phyloP scores from a whole-genome alignment of 2,888 invertebrate species.

The Lordiphosa fenestrarum region DNA sequence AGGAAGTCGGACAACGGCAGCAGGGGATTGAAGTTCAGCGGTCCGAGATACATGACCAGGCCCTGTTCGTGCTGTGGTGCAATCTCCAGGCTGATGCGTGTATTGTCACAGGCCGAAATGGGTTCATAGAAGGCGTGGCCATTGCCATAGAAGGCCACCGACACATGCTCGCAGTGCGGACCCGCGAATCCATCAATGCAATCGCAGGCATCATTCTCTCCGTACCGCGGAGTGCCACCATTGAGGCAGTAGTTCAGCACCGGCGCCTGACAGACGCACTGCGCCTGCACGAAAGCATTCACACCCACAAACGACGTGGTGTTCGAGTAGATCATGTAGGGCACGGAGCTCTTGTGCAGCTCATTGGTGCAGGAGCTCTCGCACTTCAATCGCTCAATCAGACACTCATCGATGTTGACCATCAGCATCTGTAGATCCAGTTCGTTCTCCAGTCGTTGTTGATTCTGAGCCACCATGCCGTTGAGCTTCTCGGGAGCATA shows the following conservation, averaged over 20 bases:
- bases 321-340: conserved; percentile 94
- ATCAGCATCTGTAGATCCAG: conserved; percentile 89
- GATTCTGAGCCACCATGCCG: conserved; percentile 88
- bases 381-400: conserved; percentile 87
- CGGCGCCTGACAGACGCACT: conserved; percentile 84
- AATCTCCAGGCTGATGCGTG: conserved; percentile 90
- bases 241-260: conserved; percentile 84
- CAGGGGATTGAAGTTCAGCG: conserved; percentile 84
- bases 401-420: conserved; percentile 95
- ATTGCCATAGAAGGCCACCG: conserved; percentile 92
- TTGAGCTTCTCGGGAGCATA: conserved; percentile 93
- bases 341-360: conserved; percentile 87
- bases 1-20: conserved; percentile 91
- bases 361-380: conserved; percentile 90
- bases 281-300: conserved; percentile 89
- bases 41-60: conserved; percentile 95
- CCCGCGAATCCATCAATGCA: conserved; percentile 91
- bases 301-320: conserved; percentile 97
- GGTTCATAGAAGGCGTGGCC: conserved; percentile 96
- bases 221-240: conserved; percentile 85
- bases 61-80: conserved; percentile 89
- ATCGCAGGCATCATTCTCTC: conserved; percentile 85
- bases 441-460: conserved; percentile 86
- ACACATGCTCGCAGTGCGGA: conserved; percentile 93
- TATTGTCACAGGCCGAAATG: conserved; percentile 91